Percentiles rank a stretch among this genome's conserved stretches.
Conservation (phyloP, 1,140 invertebrate genomes). For the Oreohelix idahoensis region DNA sequence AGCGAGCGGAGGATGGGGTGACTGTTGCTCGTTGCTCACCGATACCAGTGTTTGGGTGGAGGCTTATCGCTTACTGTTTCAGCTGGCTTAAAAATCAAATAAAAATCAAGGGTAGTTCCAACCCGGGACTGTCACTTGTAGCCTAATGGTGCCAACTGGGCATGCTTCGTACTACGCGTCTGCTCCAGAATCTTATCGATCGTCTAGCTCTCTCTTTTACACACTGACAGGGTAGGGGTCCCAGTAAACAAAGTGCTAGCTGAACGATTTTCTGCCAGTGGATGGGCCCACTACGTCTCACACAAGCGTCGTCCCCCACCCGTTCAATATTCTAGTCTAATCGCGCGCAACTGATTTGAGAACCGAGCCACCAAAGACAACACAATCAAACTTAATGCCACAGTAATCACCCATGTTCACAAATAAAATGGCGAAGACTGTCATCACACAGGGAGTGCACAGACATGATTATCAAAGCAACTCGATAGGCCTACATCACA, state of each 20-base stretch:
- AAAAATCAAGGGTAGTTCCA: too few species aligned
- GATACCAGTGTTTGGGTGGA: too few species aligned
- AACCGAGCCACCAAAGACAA: background rate
- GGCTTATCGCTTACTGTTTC: too few species aligned
- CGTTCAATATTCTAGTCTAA: background rate
- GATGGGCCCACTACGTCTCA: background rate
- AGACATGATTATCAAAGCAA: too few species aligned
- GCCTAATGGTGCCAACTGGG: background rate
- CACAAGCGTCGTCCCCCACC: background rate
- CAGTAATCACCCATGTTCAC: too few species aligned
- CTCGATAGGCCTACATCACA: too few species aligned
- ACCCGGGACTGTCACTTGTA: background rate
- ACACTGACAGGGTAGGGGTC: background rate
- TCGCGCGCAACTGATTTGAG: background rate
- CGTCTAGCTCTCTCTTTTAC: background rate
- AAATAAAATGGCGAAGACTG: too few species aligned
- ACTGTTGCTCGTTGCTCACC: too few species aligned
- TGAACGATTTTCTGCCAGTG: background rate
- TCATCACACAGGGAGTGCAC: too few species aligned
- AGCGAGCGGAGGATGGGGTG: too few species aligned
- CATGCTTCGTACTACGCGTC: background rate
- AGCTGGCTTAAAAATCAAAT: too few species aligned
- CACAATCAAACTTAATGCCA: background rate
- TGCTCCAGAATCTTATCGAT: background rate
- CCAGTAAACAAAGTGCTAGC: background rate